Evolutionary conservation across 2,888 invertebrate genomes (phyloP), one percentile per base, ranked within the genome.

Genomic region (Drosophila parthenogenetica): DNA sequence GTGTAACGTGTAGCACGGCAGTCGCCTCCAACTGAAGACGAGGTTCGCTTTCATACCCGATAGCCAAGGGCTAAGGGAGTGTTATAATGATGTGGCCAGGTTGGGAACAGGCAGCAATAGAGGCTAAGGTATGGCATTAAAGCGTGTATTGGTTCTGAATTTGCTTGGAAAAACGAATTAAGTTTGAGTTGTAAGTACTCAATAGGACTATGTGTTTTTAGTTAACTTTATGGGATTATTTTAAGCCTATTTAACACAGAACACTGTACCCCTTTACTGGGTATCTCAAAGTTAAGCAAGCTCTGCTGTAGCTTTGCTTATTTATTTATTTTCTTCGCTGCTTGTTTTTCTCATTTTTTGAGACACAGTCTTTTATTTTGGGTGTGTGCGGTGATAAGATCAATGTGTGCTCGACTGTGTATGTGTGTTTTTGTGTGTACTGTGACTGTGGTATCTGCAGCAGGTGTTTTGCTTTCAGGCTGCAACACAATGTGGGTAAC

Each of bases 311-410:
- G 2, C 13, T 16, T 2, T 5, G 13, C 0, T 39, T 1, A 14
- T 16, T 13, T 55, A n/a, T 58, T 25, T 14, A 10, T 25, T 39
- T 57, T 49, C 17, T 51, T 51, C 17, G 55, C 0, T 22, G 14
- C 10, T 39, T 39, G 5, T n/a, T 42, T 37, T 50, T 19, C 19
- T 46, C 25, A 25, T 17, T 22, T 22, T 11, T 32, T 14, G 67
- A 39, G 73, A 45, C 58, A 67, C 55, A 69, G 63, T 84, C 58
- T 84, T 81, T 79, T 60, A 67, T 85, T 81, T 81, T 87, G 82
- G 80, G 75, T 81, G 74, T 85, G 87, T 75, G 79, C 69, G 63
- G 59, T 55, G 88, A 85, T 85, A 87, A 85, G 84, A 85, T 85
- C 84, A 79, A 65, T 74, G 83, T 81, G 67, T 35, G 29, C 29